Percentiles rank a stretch among this genome's conserved stretches.
These are phyloP conservation scores for Odontomachus brunneus DNA, from an alignment of 1,140 invertebrate genomes.

Conservation along the genomic window DNA sequence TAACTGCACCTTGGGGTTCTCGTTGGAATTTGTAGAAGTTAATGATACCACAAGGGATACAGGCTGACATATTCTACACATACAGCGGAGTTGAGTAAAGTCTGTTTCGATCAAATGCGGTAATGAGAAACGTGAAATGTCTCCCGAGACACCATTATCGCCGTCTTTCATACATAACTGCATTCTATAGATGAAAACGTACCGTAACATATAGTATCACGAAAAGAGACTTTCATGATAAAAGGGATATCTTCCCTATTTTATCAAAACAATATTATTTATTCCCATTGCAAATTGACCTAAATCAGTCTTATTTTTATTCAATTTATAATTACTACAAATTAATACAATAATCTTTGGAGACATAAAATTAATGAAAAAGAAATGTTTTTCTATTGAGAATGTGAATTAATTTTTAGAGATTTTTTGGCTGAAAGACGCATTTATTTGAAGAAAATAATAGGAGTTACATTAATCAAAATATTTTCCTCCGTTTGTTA, in stretches of 20 bases:
- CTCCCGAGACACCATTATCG: slow-evolving; percentile 24
- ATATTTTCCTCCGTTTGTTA: no score
- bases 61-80: background rate
- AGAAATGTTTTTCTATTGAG: no score
- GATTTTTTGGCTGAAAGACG: no score
- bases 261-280: background rate
- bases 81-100: slow-evolving; percentile 13
- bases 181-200: slow-evolving; percentile 4
- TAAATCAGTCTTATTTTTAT: no score
- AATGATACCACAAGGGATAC: slow-evolving; percentile 34
- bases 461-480: no score
- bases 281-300: no score
- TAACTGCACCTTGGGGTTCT: background rate
- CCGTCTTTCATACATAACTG: slow-evolving; percentile 4
- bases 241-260: background rate
- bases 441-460: no score
- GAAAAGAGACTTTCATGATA: slow-evolving; percentile 19
- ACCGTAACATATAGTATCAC: background rate
- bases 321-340: no score
- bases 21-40: slow-evolving; percentile 32
- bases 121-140: slow-evolving; percentile 51
- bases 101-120: slow-evolving; percentile 14
- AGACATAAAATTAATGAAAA: no score
- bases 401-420: no score
- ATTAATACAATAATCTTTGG: no score